Base-by-base conservation (phyloP, 2,888 invertebrate species). In the Empis stercorea region DNA sequence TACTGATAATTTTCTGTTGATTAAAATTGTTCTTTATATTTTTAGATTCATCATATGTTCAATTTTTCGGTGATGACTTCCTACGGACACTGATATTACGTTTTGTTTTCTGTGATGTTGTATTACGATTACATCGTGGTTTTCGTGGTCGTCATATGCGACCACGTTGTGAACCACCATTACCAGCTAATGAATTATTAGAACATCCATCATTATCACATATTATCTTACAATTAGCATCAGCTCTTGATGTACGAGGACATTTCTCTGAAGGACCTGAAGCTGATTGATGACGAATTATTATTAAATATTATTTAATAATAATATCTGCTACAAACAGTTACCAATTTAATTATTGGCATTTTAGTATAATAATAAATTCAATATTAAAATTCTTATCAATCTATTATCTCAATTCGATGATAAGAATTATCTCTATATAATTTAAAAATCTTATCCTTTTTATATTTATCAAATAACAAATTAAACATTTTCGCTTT, bases 31-130 rank as follows among this genome's bases (percentile, higher is more conserved):
- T 3, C 5, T 20, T 4, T 20, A 20, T 4, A 20, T 20, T 20
- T 68, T 14, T 62, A 83, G 84, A 83, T 62, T 70, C 76, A 42
- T 76, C 77, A 49, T 83, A 79, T 68, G 73, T 92, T 55, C 84
- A 88, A 70, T 94, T 94, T 71, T 86, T 94, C 71, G 89, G 92
- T 38, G 95, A 96, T 70, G 94, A 95, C 64, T 96, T 94, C 71
- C 76, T 96, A 55, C 81, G 95, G 51, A 76, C 93, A 51, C 72
- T 94, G 52, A 76, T 94, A 53, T 75, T 93, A 54, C 82, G 95
- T 53, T 95, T 86, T 73, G 82, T 94, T 54, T 95, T 96, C 76
- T 95, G 94, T 73, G 87, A 88, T 73, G 84, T 88, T 59, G 85
- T 88, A 44, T 73, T 95, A 55, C 82, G 88, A 56, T 76, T 91